phyloP scores from a whole-genome alignment of 1,140 invertebrate species.

The Rhopalosiphum padi region DNA sequence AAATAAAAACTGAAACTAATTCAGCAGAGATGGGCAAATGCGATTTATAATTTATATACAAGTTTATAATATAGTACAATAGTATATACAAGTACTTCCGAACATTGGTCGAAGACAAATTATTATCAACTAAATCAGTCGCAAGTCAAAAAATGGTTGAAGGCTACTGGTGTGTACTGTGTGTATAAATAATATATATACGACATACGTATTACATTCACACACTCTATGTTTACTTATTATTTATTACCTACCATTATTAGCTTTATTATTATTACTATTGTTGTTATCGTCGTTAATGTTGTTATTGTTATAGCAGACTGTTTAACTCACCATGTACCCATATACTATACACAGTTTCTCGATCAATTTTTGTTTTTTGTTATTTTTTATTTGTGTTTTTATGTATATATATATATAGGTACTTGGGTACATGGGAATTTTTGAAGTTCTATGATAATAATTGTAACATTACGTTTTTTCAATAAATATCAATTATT shows the following conservation, averaged over 20 bases:
- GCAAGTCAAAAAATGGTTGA: background rate
- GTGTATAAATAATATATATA: background rate
- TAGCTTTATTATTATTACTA: background rate
- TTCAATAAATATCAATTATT: slow-evolving; percentile 10
- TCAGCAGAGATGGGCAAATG: background rate
- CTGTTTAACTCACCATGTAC: background rate
- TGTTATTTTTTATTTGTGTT: background rate
- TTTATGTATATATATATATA: slow-evolving; percentile 3
- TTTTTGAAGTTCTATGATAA: background rate
- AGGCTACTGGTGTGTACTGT: background rate
- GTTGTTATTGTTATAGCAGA: background rate
- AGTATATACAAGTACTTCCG: background rate
- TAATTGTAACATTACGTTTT: background rate
- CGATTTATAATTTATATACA: background rate
- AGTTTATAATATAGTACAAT: background rate
- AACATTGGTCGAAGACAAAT: background rate
- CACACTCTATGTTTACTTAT: background rate
- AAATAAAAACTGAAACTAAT: too few species aligned
- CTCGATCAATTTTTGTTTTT: background rate
- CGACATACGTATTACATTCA: background rate
- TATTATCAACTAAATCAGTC: background rate
- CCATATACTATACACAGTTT: background rate
- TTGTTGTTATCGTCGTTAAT: background rate
- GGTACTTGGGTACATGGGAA: background rate
- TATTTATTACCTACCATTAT: slow-evolving; percentile 9